Conservation (phyloP, 2,888 invertebrate species). For the Orthosia incerta region DNA sequence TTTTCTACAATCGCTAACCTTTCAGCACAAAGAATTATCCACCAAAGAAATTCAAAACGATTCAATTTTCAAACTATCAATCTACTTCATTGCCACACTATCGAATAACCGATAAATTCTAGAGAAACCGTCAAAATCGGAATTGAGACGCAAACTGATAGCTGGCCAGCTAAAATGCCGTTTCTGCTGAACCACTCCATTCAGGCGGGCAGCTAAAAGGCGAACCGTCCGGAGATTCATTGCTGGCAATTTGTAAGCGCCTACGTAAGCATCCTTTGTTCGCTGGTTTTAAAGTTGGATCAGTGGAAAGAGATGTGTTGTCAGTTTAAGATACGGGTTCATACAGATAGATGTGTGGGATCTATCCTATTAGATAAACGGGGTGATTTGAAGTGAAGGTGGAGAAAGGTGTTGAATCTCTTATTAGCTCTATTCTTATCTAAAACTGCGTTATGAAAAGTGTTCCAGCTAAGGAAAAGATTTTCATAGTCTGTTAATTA, state of each 20-base stretch:
- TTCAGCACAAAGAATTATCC: not conserved
- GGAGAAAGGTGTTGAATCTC: not conserved
- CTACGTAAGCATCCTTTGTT: slow-evolving; percentile 59
- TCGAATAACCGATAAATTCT: slow-evolving; percentile 51
- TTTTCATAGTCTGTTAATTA: too few species aligned
- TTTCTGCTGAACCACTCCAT: slow-evolving; percentile 32
- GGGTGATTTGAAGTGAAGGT: not conserved
- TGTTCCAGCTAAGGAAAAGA: not conserved
- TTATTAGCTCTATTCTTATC: not conserved
- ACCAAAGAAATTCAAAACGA: slow-evolving; percentile 20
- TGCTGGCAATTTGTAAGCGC: slow-evolving; percentile 64
- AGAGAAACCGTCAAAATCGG: slow-evolving; percentile 53
- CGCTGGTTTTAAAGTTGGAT: slow-evolving; percentile 47
- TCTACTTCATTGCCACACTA: slow-evolving; percentile 57
- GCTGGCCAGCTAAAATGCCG: slow-evolving; percentile 46
- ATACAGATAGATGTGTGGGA: slow-evolving; percentile 1
- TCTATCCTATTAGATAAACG: not conserved
- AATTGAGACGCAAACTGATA: slow-evolving; percentile 46
- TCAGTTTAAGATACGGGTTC: slow-evolving; percentile 33
- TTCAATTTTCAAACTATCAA: slow-evolving; percentile 43
- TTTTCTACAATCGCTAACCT: slow-evolving; percentile 3
- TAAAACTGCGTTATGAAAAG: too few species aligned
- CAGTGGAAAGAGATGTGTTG: slow-evolving; percentile 47
- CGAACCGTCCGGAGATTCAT: slow-evolving; percentile 53
- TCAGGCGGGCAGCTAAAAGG: slow-evolving; percentile 50